Evolutionary conservation across 2,888 invertebrate species (phyloP).

Genomic region (Dione vanillae): DNA sequence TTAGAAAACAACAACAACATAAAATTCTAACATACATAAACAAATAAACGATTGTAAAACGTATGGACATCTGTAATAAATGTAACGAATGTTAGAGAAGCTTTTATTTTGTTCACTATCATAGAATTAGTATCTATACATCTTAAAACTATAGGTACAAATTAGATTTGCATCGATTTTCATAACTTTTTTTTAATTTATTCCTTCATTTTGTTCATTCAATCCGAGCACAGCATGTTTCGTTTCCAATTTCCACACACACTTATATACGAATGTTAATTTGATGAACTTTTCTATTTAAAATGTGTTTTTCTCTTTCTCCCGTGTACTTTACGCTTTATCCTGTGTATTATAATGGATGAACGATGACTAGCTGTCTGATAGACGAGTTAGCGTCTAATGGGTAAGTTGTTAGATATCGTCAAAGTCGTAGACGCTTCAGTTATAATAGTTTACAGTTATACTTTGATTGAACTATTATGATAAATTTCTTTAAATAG

Average conservation of each 20-base stretch:
- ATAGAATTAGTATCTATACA: constrained; percentile 11
- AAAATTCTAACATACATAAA: background rate
- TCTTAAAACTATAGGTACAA: background rate
- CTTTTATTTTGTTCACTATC: constrained; percentile 13
- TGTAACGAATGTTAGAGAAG: constrained; percentile 20
- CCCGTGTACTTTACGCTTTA: constrained; percentile 78
- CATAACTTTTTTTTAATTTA: constrained; percentile 5
- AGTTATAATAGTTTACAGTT: constrained; percentile 20
- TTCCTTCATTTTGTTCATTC: constrained; percentile 1
- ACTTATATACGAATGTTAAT: constrained; percentile 49
- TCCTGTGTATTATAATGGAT: constrained; percentile 75
- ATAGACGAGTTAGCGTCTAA: constrained; percentile 92
- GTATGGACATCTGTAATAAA: constrained; percentile 13
- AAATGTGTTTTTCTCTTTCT: constrained; percentile 77
- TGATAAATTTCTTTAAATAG: background rate
- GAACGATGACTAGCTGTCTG: constrained; percentile 88
- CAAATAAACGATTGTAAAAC: background rate
- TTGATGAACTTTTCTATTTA: constrained; percentile 63
- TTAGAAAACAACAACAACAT: background rate
- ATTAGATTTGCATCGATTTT: constrained; percentile 23
- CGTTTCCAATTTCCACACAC: constrained; percentile 63
- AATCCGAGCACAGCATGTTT: constrained; percentile 73
- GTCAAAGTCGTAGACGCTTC: constrained; percentile 71
- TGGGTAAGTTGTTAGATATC: constrained; percentile 87
- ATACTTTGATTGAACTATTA: constrained; percentile 54